Conservation (phyloP, 64 coral and sea anemone genomes). For the Anthopleura sola region DNA sequence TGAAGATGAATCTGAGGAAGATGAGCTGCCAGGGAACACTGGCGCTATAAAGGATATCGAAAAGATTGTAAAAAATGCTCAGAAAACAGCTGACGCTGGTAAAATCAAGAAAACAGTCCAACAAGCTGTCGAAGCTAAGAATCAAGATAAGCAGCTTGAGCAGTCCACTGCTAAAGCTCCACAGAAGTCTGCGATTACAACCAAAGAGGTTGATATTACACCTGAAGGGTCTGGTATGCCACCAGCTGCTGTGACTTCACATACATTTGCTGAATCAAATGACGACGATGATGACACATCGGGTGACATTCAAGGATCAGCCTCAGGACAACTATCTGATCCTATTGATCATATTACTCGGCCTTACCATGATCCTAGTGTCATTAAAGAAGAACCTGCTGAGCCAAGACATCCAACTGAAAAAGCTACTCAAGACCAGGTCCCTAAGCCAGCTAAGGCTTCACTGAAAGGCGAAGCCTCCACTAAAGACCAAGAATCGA, state of each 20-base stretch:
- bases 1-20: constrained; percentile 25
- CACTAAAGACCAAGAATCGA: background rate
- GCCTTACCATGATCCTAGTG: constrained; percentile 15
- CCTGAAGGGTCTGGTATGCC: background rate
- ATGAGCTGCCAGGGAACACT: constrained; percentile 41
- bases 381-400: background rate
- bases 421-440: background rate
- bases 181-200: background rate
- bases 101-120: background rate
- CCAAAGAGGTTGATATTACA: background rate
- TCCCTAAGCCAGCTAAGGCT: background rate
- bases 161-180: background rate
- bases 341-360: background rate
- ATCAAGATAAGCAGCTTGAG: background rate
- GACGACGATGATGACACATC: constrained; percentile 35
- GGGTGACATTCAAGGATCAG: constrained; percentile 2
- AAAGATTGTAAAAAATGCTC: constrained; percentile 17
- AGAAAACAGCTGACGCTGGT: background rate
- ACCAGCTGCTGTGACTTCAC: background rate
- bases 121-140: background rate
- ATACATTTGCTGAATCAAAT: background rate
- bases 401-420: constrained; percentile 15
- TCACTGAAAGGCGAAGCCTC: background rate
- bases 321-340: constrained; percentile 11
- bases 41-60: constrained; percentile 40